Evolutionary conservation across 2,797 vertebrate species (phyloP), one percentile per base, ranked within the genome.

Genomic region (Schizopygopsis pylzovi): DNA sequence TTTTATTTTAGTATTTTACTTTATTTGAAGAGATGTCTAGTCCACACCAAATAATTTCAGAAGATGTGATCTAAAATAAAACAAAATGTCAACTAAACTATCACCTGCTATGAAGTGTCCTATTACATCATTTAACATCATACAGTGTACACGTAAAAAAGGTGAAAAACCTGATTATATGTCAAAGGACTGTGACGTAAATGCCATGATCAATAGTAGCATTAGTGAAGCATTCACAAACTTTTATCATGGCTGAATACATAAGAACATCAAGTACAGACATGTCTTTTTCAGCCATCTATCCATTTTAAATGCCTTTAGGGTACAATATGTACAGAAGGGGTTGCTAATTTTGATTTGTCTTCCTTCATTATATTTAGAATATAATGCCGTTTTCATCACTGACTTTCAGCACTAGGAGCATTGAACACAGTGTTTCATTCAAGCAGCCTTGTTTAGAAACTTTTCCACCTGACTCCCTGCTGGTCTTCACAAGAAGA

Each of bases 381-480:
- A 59, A 59, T n/a, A 59, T 59, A 59, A 25, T 25, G 49, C 15
- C 16, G n/a, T 33, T 75, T 28, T 41, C 16, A 0, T 84, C 8
- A 11, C 65, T 73, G 4, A 37, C 45, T 61, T 61, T 20, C 22
- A 67, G 41, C 73, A 85, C 41, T 37, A 61, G 72, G 83, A 1
- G 47, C 6, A 8, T 73, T 11, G 73, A 18, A 59, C 52, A 73
- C 63, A 79, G 16, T 9, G 45, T 79, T n/a, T n/a, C 33, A 59
- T 78, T 83, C 68, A 80, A 65, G n/a, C 72, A 59, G n/a, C 87
- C 89, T 92, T 95, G 93, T 94, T 95, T 95, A 94, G 92, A 93
- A 94, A 93, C 93, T 93, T 94, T 94, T 93, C 94, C 93, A 94
- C 92, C 93, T 87, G 84, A 90, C 90, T 94, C 93, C 92, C 92